Evolutionary conservation across 2,888 invertebrate genomes (phyloP).

Genomic region (Margaritifera margaritifera): DNA sequence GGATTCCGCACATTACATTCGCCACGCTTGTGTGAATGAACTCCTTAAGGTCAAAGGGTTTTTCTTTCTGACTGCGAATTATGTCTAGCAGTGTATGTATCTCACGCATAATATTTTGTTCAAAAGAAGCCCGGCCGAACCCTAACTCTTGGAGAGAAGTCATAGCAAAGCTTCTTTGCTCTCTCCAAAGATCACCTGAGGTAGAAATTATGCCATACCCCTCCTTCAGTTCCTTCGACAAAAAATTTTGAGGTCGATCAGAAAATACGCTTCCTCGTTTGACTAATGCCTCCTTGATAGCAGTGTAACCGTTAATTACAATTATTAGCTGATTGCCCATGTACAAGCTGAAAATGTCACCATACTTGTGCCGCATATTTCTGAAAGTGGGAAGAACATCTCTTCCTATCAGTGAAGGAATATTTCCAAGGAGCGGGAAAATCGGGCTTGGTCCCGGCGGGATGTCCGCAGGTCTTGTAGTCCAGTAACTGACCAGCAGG

Average conservation of each 20-base stretch:
- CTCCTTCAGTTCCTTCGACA: slow-evolving; percentile 1
- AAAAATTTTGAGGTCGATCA: slow-evolving; percentile 5
- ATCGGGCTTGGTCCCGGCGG: slow-evolving; percentile 14
- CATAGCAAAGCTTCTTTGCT: slow-evolving; percentile 44
- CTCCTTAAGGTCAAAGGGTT: slow-evolving; percentile 31
- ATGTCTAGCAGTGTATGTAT: slow-evolving; percentile 26
- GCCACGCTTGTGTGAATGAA: slow-evolving; percentile 37
- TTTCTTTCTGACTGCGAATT: slow-evolving; percentile 23
- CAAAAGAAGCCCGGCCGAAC: slow-evolving; percentile 40
- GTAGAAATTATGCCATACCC: slow-evolving; percentile 30
- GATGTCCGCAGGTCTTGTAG: slow-evolving; percentile 6
- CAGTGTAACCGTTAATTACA: slow-evolving; percentile 17
- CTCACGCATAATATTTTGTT: slow-evolving; percentile 43
- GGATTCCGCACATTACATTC: slow-evolving; percentile 49
- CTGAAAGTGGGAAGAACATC: slow-evolving; percentile 5
- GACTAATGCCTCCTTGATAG: slow-evolving; percentile 13
- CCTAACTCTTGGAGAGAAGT: slow-evolving; percentile 38
- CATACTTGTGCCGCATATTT: slow-evolving; percentile 10
- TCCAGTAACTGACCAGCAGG: too few relatives aligned
- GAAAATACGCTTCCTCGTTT: slow-evolving; percentile 15
- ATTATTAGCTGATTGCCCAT: slow-evolving; percentile 10
- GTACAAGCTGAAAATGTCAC: slow-evolving; percentile 22
- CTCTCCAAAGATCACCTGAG: slow-evolving; percentile 45
- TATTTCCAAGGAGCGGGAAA: slow-evolving; percentile 14
- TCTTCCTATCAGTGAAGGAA: slow-evolving; percentile 7